Evolutionary conservation across 2,888 invertebrate species (phyloP).

Genomic region (Fragum sueziense): DNA sequence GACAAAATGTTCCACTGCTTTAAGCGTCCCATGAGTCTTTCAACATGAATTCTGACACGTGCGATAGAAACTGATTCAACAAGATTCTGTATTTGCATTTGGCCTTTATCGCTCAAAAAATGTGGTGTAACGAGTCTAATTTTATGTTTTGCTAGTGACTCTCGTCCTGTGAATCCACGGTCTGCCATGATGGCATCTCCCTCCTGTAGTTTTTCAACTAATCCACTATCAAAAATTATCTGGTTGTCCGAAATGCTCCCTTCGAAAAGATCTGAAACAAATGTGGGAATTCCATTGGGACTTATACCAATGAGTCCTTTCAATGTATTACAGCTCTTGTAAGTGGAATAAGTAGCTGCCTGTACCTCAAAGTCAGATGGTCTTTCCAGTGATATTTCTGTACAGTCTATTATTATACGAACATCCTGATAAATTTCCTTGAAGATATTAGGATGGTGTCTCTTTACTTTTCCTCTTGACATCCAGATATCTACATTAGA

Average conservation of each 20-base stretch:
- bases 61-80: constrained; percentile 21
- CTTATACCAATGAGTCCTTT: constrained; percentile 36
- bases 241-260: constrained; percentile 41
- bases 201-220: constrained; percentile 28
- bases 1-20: constrained; percentile 26
- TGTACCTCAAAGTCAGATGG: constrained; percentile 33
- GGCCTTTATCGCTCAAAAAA: constrained; percentile 16
- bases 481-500: neutral
- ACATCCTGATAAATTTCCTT: constrained; percentile 8
- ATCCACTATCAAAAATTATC: constrained; percentile 35
- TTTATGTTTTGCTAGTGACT: constrained; percentile 4
- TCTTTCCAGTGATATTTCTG: constrained; percentile 36
- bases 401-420: constrained; percentile 32
- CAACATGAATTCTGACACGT: constrained; percentile 19
- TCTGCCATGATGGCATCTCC: constrained; percentile 38
- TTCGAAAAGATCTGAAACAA: constrained; percentile 39
- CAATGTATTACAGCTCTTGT: constrained; percentile 40
- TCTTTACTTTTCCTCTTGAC: neutral
- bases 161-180: constrained; percentile 18
- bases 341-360: constrained; percentile 34
- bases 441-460: constrained; percentile 11
- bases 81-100: constrained; percentile 1
- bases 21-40: constrained; percentile 16
- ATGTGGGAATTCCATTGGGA: constrained; percentile 39
- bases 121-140: constrained; percentile 18